Base-by-base conservation (phyloP, 2,797 vertebrate genomes). In the Australoheros facetus region DNA sequence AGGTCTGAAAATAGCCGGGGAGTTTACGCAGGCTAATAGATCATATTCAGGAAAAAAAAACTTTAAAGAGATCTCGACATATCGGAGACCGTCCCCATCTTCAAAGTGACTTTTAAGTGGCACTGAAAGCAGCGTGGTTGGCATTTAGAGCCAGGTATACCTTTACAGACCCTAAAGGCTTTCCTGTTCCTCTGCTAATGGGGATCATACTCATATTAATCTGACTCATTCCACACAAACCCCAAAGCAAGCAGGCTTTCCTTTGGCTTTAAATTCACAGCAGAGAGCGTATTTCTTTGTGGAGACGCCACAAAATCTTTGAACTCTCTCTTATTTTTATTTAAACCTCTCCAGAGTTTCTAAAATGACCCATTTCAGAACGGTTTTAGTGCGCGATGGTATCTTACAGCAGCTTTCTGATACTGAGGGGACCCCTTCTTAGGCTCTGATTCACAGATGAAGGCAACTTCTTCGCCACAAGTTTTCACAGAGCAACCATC, bases 1-100 rank as follows among this genome's bases (percentile, higher is more conserved):
- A 77, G 19, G 78, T 86, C 92, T 89, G 90, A 92, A 95, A 95
- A 95, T 94, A 94, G 91, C 87, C 87, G n/a, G 28, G 75, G 85
- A 91, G 87, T 93, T 93, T 89, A 89, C 85, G 77, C 71, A 78
- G 87, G 51, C 90, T 90, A 92, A 91, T 91, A 91, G 89, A 92
- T 93, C 89, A 88, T 85, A 88, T 91, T 92, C 84, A n/a, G 28
- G 23, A 7, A 28, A 73, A 75, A 70, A 66, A 79, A 90, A 71
- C 58, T 87, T 91, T 91, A 75, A 92, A 85, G 75, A 54, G 73
- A 86, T 85, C 84, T 88, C 77, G 56, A 37, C 30, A 19, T 89
- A 88, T 88, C 82, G 34, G 75, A 88, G 80, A 85, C 80, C 74
- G 87, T 86, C 82, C 82, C 76, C 42, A 7, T 86, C 87, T 92